These are phyloP conservation scores for Athrips mouffetella DNA, from an alignment of 2,888 invertebrate species.

Conservation along the genomic window DNA sequence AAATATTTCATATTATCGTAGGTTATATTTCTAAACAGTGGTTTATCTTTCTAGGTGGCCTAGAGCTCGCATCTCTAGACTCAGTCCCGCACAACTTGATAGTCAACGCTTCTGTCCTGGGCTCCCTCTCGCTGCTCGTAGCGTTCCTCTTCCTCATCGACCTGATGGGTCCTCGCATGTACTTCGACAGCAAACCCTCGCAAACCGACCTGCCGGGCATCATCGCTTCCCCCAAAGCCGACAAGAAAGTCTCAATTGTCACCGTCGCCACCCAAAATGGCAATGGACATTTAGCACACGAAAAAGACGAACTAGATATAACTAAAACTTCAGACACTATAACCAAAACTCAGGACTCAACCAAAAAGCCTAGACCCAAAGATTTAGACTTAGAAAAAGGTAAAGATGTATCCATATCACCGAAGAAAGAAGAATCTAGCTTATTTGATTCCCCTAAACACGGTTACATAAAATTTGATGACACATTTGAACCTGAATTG, in stretches of 20 bases:
- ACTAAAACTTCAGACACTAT: conserved; percentile 28
- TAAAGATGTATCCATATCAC: conserved; percentile 34
- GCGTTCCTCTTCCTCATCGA: conserved; percentile 84
- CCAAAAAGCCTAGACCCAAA: conserved; percentile 52
- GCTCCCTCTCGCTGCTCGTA: conserved; percentile 81
- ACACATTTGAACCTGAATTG: conserved; percentile 48
- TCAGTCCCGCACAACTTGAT: conserved; percentile 82
- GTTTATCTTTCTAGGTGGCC: conserved; percentile 71
- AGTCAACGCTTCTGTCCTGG: conserved; percentile 85
- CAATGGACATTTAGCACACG: conserved; percentile 22
- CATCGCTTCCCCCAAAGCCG: conserved; percentile 44
- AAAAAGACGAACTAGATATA: conserved; percentile 14
- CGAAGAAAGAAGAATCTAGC: conserved; percentile 42
- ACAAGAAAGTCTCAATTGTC: conserved; percentile 56
- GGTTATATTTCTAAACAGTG: conserved; percentile 2
- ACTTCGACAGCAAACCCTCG: conserved; percentile 59
- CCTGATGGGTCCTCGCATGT: conserved; percentile 77
- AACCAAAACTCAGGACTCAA: conserved; percentile 21
- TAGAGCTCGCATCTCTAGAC: conserved; percentile 84
- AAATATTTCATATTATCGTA: too few species aligned
- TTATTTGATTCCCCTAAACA: conserved; percentile 48
- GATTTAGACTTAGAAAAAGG: conserved; percentile 54
- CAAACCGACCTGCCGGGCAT: conserved; percentile 57
- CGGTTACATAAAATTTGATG: conserved; percentile 48
- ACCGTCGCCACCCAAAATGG: conserved; percentile 22